A percentile compares a stretch with the other conserved stretches of the same genome.
These are phyloP conservation scores for Plectropomus leopardus DNA, from an alignment of 2,113 vertebrate species.

Conservation along the genomic window DNA sequence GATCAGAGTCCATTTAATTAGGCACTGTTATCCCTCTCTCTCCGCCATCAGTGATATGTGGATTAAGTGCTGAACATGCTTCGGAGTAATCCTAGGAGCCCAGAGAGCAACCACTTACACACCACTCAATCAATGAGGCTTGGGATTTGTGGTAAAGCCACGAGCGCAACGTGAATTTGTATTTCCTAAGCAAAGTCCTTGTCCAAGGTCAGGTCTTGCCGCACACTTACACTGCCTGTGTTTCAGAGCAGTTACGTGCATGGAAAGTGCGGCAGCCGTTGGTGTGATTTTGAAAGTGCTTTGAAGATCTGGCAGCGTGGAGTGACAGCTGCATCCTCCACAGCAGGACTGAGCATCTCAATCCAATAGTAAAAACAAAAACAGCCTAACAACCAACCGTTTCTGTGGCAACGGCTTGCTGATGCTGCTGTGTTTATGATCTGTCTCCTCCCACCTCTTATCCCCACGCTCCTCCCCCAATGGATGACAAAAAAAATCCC, in stretches of 20 bases:
- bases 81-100: constrained; percentile 74
- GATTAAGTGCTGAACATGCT: constrained; percentile 81
- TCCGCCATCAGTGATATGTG: constrained; percentile 67
- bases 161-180: constrained; percentile 52
- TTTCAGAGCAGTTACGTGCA: constrained; percentile 20
- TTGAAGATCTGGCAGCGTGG: not conserved
- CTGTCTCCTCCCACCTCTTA: constrained; percentile 69
- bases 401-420: constrained; percentile 67
- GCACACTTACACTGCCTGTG: constrained; percentile 13
- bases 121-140: constrained; percentile 79
- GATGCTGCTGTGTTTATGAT: constrained; percentile 73
- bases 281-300: constrained; percentile 2
- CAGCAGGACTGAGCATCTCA: constrained; percentile 55
- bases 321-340: constrained; percentile 52
- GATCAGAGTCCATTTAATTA: constrained; percentile 83
- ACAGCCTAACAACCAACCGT: constrained; percentile 42
- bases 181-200: constrained; percentile 60
- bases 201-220: constrained; percentile 57
- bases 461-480: constrained; percentile 59
- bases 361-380: constrained; percentile 44
- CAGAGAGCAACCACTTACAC: constrained; percentile 73
- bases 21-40: constrained; percentile 62
- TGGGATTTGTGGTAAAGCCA: constrained; percentile 77
- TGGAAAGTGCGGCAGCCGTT: not conserved
- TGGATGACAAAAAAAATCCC: constrained; percentile 74